A percentile compares a stretch with the other conserved stretches of the same genome.
phyloP scores from a whole-genome alignment of 2,888 invertebrate species.

The Ormyrus labotus region DNA sequence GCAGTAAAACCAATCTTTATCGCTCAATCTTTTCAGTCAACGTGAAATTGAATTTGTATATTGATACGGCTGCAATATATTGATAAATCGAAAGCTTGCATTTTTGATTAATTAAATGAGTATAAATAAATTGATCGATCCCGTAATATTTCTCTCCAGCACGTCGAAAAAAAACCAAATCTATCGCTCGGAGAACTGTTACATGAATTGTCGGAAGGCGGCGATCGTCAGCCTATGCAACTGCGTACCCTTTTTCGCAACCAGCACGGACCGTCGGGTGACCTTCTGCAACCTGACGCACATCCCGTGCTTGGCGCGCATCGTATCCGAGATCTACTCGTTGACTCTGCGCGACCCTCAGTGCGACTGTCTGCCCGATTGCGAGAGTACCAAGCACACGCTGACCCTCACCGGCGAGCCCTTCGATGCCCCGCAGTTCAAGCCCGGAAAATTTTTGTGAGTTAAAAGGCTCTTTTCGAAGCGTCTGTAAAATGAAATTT shows the following conservation, averaged over 20 bases:
- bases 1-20: too few species aligned
- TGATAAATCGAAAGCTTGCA: not conserved
- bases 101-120: not conserved
- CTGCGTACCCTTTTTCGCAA: conserved; percentile 70
- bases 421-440: conserved; percentile 59
- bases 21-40: too few species aligned
- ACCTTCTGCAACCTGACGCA: conserved; percentile 69
- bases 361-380: conserved; percentile 64
- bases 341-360: conserved; percentile 53
- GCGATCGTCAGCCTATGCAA: conserved; percentile 64
- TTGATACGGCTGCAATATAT: too few species aligned
- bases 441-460: conserved; percentile 63
- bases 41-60: not conserved
- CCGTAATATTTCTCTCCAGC: conserved; percentile 25
- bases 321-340: conserved; percentile 58
- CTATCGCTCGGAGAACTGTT: conserved; percentile 70
- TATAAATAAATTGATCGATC: not conserved
- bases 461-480: conserved; percentile 24
- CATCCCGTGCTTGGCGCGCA: conserved; percentile 66
- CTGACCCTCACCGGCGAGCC: conserved; percentile 59
- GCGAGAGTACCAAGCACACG: conserved; percentile 59
- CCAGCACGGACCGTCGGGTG: conserved; percentile 55
- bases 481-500: too few species aligned
- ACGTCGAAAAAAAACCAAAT: conserved; percentile 59
- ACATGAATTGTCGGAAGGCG: conserved; percentile 66